phyloP scores from a whole-genome alignment of 2,113 vertebrate genomes.

The Puffinus mauretanicus region DNA sequence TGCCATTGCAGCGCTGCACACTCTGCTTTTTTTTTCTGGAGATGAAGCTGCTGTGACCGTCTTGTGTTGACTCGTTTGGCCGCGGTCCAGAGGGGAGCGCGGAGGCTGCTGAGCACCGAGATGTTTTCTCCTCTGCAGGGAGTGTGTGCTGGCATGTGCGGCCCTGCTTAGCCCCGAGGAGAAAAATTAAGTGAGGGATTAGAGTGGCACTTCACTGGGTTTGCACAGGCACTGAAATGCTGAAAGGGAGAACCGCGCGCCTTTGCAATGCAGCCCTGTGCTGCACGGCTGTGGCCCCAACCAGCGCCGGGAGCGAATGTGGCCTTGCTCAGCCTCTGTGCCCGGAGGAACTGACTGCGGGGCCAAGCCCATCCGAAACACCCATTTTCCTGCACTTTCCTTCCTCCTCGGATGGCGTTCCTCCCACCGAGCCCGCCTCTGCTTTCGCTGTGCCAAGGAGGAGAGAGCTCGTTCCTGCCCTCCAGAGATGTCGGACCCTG shows the following conservation, averaged over 20 bases:
- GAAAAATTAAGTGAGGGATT: not conserved
- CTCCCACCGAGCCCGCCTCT: not conserved
- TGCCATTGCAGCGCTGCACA: not conserved
- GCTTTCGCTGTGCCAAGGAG: not conserved
- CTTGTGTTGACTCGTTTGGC: not conserved
- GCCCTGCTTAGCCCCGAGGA: not conserved
- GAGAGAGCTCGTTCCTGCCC: not conserved
- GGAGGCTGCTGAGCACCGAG: not conserved
- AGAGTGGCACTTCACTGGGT: not conserved
- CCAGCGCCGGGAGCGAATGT: fast-evolving
- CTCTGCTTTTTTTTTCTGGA: not conserved
- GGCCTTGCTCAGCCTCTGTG: not conserved
- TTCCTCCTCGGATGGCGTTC: not conserved
- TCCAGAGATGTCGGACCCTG: fast-evolving
- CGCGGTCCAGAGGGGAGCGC: not conserved
- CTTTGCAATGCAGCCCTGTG: not conserved
- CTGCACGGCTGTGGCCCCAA: fast-evolving
- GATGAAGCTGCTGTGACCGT: not conserved
- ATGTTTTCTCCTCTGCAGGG: not conserved
- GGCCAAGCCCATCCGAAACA: not conserved
- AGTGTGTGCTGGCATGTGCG: not conserved
- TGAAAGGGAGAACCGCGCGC: not conserved
- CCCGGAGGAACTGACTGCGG: not conserved
- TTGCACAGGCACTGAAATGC: not conserved
- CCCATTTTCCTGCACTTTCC: not conserved